Percentiles rank a stretch among this genome's conserved stretches.
Evolutionary conservation across 2,888 invertebrate species (phyloP).

Genomic region (Bombyx huttoni): DNA sequence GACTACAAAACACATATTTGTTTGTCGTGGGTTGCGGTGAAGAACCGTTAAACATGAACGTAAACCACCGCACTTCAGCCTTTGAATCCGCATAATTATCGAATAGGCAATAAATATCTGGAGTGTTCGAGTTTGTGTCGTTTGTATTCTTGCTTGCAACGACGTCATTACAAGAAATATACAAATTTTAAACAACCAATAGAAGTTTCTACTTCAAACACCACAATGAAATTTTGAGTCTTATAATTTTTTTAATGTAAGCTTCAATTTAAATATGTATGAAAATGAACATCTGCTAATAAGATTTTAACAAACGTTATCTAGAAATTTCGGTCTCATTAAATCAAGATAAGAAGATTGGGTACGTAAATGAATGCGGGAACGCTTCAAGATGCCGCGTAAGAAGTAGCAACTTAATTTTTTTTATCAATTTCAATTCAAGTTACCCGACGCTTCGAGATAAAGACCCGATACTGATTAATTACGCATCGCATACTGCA

Average conservation of each 20-base stretch:
- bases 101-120: slow-evolving; percentile 55
- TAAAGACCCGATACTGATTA: slow-evolving; percentile 36
- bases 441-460: slow-evolving; percentile 23
- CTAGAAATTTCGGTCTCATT: background rate
- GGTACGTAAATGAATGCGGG: background rate
- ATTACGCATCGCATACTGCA: slow-evolving; percentile 27
- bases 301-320: too few species aligned
- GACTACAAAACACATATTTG: slow-evolving; percentile 43
- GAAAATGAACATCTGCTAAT: too few species aligned
- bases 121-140: slow-evolving; percentile 26
- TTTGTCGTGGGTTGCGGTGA: slow-evolving; percentile 27
- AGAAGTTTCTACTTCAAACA: background rate
- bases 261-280: background rate
- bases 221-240: background rate
- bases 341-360: background rate
- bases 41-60: slow-evolving; percentile 48
- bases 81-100: slow-evolving; percentile 65
- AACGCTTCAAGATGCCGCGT: slow-evolving; percentile 12
- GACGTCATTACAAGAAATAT: slow-evolving; percentile 17
- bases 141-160: slow-evolving; percentile 23
- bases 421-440: slow-evolving; percentile 23
- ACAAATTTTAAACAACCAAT: slow-evolving; percentile 5
- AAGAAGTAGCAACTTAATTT: slow-evolving; percentile 18
- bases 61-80: slow-evolving; percentile 48
- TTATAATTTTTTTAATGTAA: too few species aligned